Evolutionary conservation across 2,888 invertebrate genomes (phyloP), one percentile per base, ranked within the genome.

Genomic region (Eurois occulta): DNA sequence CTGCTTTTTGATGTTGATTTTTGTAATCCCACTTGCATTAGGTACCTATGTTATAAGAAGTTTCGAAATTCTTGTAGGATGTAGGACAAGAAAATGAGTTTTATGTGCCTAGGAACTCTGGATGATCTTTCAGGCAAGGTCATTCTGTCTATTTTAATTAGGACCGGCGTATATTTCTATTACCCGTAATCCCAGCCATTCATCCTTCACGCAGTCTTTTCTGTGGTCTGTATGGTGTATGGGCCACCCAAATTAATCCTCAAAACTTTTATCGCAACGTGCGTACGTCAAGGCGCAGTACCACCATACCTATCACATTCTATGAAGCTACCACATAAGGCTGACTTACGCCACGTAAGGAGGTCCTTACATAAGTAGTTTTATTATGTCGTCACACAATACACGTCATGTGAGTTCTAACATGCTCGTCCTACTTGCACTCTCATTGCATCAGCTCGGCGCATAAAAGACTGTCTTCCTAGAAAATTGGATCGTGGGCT

Each of bases 401-500:
- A 41, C 71, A 48, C 71, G 76, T 73, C 80, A 74, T 65, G 52
- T 32, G 18, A 43, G 69, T 62, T 41, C 65, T 38, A 52, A n/a
- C 65, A 28, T 35, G 38, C 28, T 35, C 76, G 76, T 62, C 73
- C 76, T 80, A 84, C 41, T 74, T 83, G 73, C 76, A 35, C 73
- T 75, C 79, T 71, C 73, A 65, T 78, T 83, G 82, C 84, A 77
- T 77, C 76, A 73, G 67, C 70, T 67, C n/a, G 6, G 38, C 4
- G 38, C 35, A 79, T 72, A 75, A 83, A 73, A 69, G 58, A 43
- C 52, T n/a, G 16, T n/a, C 84, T 41, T 65, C 71, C 43, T 55
- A 35, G 80, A 35, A 76, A 83, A 84, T 80, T 76, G 76, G 28
- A 71, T 71, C 60, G 78, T 46, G 21, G 32, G 38, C 72, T 66